Conservation (phyloP, 2,888 invertebrate genomes). For the Hypena proboscidalis region DNA sequence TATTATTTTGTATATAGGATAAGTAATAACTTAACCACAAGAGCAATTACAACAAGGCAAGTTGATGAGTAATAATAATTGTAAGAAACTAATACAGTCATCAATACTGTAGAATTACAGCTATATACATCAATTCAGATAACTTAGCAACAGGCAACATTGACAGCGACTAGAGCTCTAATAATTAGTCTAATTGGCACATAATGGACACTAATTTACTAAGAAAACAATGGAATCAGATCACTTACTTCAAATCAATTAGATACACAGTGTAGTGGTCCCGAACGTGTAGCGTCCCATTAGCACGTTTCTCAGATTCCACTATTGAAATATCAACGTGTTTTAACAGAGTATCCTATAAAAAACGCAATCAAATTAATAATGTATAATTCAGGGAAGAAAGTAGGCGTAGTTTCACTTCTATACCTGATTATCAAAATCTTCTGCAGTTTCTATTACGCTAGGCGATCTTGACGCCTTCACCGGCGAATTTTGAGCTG, state of each 20-base stretch:
- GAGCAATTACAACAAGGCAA: too few relatives aligned
- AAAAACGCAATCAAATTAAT: slow-evolving; percentile 34
- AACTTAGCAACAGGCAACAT: slow-evolving; percentile 12
- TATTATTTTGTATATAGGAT: too few relatives aligned
- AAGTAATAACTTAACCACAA: too few relatives aligned
- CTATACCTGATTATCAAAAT: slow-evolving; percentile 72
- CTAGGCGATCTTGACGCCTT: slow-evolving; percentile 64
- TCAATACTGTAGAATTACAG: slow-evolving; percentile 11
- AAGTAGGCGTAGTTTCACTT: slow-evolving; percentile 65
- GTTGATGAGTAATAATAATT: too few relatives aligned
- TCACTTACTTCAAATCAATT: slow-evolving; percentile 90
- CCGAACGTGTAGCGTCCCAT: slow-evolving; percentile 89
- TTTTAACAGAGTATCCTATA: slow-evolving; percentile 88
- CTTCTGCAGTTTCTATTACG: slow-evolving; percentile 66
- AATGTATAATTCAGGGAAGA: slow-evolving; percentile 34
- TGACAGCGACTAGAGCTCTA: slow-evolving; percentile 11
- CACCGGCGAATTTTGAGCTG: slow-evolving; percentile 63
- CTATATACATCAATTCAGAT: slow-evolving; percentile 14
- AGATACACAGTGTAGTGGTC: slow-evolving; percentile 92
- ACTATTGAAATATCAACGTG: slow-evolving; percentile 91
- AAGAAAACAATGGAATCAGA: slow-evolving; percentile 55
- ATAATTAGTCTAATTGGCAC: slow-evolving; percentile 45
- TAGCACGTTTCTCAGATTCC: slow-evolving; percentile 91
- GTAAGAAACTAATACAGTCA: too few relatives aligned
- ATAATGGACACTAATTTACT: slow-evolving; percentile 48